Conservation (phyloP, 2,113 vertebrate species). For the Amazona vittata region DNA sequence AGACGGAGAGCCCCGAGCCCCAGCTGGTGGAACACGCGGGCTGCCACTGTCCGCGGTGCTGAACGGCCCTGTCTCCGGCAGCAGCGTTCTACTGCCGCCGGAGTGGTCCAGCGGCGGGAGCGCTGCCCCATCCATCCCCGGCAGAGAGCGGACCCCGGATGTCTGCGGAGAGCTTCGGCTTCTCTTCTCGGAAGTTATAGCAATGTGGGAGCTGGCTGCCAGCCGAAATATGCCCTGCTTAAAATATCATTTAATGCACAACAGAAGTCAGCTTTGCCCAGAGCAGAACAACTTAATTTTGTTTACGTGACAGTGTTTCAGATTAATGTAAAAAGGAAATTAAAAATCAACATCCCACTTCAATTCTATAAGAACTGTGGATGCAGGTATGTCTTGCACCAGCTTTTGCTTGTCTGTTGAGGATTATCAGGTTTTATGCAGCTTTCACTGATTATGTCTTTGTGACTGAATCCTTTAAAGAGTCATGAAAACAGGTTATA, state of each 20-base stretch:
- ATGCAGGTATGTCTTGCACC: not conserved
- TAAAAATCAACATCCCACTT: not conserved
- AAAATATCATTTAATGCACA: not conserved
- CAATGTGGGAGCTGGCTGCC: not conserved
- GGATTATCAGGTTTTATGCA: slow-evolving; percentile 1
- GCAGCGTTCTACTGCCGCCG: not conserved
- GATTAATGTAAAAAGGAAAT: not conserved
- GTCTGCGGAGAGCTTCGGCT: not conserved
- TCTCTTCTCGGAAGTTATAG: not conserved
- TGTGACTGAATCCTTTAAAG: slow-evolving; percentile 1
- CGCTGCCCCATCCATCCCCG: too few species aligned
- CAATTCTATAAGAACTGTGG: not conserved
- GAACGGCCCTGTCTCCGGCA: not conserved
- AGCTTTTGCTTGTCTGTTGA: not conserved
- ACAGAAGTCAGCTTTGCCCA: not conserved
- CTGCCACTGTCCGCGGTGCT: not conserved
- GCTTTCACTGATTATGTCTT: slow-evolving; percentile 12
- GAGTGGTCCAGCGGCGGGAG: not conserved
- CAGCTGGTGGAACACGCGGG: not conserved
- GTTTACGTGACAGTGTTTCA: not conserved
- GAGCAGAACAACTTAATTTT: not conserved
- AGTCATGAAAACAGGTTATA: slow-evolving; percentile 48
- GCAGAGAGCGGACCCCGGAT: not conserved
- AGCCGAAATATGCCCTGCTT: not conserved
- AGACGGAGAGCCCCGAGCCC: fast-evolving